Percentiles rank a stretch among this genome's conserved stretches.
These are phyloP conservation scores for Pelobates cultripes DNA, from an alignment of 2,797 vertebrate species.

Conservation along the genomic window DNA sequence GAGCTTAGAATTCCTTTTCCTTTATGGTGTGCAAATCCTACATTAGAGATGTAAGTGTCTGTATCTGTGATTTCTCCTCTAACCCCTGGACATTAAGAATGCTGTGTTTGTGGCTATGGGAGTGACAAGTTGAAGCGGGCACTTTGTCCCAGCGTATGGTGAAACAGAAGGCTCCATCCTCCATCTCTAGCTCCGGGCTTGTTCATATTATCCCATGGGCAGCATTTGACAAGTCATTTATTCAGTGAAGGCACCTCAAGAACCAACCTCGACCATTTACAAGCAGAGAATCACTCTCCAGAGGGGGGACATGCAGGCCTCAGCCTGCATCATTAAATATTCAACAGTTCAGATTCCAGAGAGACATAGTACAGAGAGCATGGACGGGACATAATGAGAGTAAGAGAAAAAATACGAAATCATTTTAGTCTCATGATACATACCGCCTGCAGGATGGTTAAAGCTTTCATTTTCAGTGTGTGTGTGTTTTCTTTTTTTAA, in stretches of 20 bases:
- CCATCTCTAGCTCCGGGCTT: background rate
- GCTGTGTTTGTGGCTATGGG: background rate
- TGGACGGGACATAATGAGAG: background rate
- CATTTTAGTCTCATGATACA: background rate
- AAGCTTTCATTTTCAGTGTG: background rate
- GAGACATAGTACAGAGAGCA: background rate
- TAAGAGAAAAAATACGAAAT: background rate
- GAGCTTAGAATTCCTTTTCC: background rate
- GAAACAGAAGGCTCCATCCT: background rate
- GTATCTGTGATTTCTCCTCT: background rate
- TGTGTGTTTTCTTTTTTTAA: background rate
- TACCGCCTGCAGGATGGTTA: background rate
- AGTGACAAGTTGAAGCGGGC: background rate
- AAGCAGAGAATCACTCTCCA: constrained; percentile 41
- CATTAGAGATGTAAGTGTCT: background rate
- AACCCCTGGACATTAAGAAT: background rate
- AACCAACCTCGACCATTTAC: constrained; percentile 52
- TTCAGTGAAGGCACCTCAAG: constrained; percentile 52
- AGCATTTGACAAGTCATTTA: constrained; percentile 56
- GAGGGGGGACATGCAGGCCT: constrained; percentile 54
- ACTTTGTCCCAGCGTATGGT: background rate
- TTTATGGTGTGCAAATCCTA: background rate
- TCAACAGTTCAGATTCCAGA: constrained; percentile 16
- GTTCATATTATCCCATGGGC: constrained; percentile 49
- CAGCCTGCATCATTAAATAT: constrained; percentile 52